phyloP scores from a whole-genome alignment of 2,888 invertebrate species.

The Hypomecis atomaria region DNA sequence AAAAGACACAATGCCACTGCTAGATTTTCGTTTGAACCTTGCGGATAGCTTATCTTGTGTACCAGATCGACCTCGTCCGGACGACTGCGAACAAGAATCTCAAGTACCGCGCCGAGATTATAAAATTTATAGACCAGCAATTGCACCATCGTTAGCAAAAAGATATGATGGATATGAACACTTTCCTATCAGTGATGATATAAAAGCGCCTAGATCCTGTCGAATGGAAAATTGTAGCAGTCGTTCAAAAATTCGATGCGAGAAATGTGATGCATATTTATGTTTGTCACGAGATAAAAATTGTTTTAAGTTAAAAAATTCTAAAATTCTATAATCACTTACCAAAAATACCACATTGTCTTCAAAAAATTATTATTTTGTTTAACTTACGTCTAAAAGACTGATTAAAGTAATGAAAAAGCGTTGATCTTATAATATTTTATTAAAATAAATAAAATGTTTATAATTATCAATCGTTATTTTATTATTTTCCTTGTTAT shows the following conservation, averaged over 20 bases:
- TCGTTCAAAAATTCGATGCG: conserved; percentile 13
- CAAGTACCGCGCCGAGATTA: conserved; percentile 5
- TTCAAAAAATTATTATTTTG: no score
- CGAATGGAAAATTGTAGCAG: conserved; percentile 5
- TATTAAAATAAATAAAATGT: no score
- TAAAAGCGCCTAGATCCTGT: conserved; percentile 17
- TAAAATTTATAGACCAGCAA: background rate
- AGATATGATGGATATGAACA: conserved; percentile 23
- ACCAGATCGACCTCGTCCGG: conserved; percentile 6
- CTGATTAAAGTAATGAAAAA: no score
- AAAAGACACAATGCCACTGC: conserved; percentile 14
- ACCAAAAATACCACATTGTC: no score
- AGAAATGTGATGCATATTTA: conserved; percentile 16
- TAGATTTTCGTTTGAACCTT: conserved; percentile 14
- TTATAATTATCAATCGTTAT: no score
- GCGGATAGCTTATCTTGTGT: conserved; percentile 14
- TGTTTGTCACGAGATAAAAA: background rate
- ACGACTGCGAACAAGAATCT: conserved; percentile 6
- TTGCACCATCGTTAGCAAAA: background rate
- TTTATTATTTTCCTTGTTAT: no score
- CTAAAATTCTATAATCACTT: no score
- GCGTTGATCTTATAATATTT: no score
- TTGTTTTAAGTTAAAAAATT: background rate
- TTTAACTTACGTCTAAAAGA: no score
- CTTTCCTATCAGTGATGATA: conserved; percentile 14